Evolutionary conservation across 1,140 invertebrate genomes (phyloP).

Genomic region (Homarus americanus): DNA sequence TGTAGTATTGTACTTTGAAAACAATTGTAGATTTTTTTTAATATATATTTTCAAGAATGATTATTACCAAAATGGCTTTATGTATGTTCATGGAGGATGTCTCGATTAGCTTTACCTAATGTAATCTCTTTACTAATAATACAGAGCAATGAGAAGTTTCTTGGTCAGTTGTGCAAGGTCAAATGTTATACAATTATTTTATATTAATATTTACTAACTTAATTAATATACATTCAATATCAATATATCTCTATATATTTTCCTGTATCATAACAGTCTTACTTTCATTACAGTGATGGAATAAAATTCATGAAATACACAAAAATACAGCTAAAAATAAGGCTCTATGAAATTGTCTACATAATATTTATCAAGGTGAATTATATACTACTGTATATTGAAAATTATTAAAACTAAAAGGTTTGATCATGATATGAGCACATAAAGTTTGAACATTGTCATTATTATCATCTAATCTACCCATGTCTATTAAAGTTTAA

Average conservation of each 20-base stretch:
- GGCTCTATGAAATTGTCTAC: slow-evolving; percentile 21
- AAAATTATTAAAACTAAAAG: slow-evolving; percentile 19
- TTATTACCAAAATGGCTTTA: too few relatives aligned
- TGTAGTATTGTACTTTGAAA: too few relatives aligned
- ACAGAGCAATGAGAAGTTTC: too few relatives aligned
- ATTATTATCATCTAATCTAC: not conserved
- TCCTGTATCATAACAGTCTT: not conserved
- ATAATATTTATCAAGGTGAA: not conserved
- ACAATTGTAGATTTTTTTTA: too few relatives aligned
- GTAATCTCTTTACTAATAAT: too few relatives aligned
- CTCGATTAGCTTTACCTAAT: too few relatives aligned
- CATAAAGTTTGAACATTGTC: slow-evolving; percentile 1
- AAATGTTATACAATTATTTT: not conserved
- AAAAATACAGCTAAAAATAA: slow-evolving; percentile 47
- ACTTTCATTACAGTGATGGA: slow-evolving; percentile 19
- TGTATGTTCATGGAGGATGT: too few relatives aligned
- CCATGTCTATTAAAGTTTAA: not conserved
- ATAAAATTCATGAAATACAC: slow-evolving; percentile 28
- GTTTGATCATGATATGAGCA: slow-evolving; percentile 42
- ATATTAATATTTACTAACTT: slow-evolving; percentile 10
- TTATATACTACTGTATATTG: slow-evolving; percentile 22
- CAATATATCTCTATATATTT: slow-evolving; percentile 42
- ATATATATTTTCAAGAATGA: too few relatives aligned
- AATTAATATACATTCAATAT: slow-evolving; percentile 24
- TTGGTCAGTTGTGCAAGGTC: not conserved